Evolutionary conservation across 2,113 vertebrate species (phyloP).

Genomic region (Chamaetylas fuelleborni): DNA sequence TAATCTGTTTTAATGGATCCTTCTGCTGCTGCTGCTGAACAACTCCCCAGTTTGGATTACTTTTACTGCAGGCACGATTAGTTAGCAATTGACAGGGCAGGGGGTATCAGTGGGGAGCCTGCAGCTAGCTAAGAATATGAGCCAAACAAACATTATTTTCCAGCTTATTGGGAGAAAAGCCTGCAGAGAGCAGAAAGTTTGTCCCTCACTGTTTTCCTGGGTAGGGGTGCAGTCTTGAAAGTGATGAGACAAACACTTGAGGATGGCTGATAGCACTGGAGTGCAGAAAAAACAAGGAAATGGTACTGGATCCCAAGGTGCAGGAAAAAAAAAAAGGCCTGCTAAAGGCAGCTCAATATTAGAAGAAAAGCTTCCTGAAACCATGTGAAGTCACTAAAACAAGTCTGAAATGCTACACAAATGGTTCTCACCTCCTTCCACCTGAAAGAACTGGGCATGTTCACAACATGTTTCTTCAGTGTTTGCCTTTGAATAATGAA

Average conservation of each 20-base stretch:
- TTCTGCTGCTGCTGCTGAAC: conserved; percentile 23
- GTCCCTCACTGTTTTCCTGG: conserved; percentile 37
- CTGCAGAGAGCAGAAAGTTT: conserved; percentile 43
- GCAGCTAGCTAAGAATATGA: conserved; percentile 30
- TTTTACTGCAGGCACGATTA: conserved; percentile 47
- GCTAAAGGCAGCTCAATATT: neutral
- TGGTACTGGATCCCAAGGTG: neutral
- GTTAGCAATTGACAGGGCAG: conserved; percentile 52
- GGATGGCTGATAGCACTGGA: conserved; percentile 33
- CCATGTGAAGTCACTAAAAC: conserved; percentile 1
- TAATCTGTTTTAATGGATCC: conserved; percentile 23
- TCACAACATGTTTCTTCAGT: conserved; percentile 25
- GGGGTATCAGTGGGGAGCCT: conserved; percentile 8
- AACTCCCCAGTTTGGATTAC: conserved; percentile 7
- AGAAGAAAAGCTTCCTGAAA: conserved; percentile 13
- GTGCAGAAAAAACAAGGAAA: conserved; percentile 43
- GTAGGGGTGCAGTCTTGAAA: conserved; percentile 32
- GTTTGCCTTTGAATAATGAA: conserved; percentile 58
- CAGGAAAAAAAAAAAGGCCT: neutral
- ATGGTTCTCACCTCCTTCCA: conserved; percentile 22
- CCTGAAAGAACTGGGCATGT: neutral
- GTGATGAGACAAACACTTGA: conserved; percentile 52
- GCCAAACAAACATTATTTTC: conserved; percentile 53
- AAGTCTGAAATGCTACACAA: conserved; percentile 7
- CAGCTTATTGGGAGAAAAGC: conserved; percentile 40